Percentiles rank a stretch among this genome's conserved stretches.
These are phyloP conservation scores for Eumeta japonica DNA, from an alignment of 1,140 invertebrate species.

Conservation along the genomic window DNA sequence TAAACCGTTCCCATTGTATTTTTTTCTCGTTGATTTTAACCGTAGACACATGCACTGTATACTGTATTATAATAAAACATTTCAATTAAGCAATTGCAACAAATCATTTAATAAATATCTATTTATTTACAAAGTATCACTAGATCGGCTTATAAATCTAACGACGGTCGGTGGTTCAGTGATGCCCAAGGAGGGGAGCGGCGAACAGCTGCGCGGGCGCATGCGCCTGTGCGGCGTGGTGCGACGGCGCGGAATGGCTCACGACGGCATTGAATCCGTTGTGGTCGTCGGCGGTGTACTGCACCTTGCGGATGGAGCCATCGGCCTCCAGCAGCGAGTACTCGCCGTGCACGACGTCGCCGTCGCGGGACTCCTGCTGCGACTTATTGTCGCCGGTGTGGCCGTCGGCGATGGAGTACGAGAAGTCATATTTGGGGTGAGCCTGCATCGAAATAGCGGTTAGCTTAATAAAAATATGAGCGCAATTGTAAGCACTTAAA, in stretches of 20 bases:
- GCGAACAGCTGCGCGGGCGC: slow-evolving; percentile 15
- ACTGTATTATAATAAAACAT: too few species aligned
- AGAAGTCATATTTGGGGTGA: slow-evolving; percentile 54
- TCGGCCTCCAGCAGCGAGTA: slow-evolving; percentile 60
- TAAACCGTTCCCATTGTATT: too few species aligned
- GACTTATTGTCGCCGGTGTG: slow-evolving; percentile 55
- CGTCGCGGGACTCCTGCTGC: slow-evolving; percentile 55
- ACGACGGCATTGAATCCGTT: slow-evolving; percentile 61
- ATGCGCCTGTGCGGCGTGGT: slow-evolving; percentile 20
- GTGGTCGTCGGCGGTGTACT: slow-evolving; percentile 58
- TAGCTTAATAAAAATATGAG: too few species aligned
- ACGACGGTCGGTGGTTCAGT: too few species aligned
- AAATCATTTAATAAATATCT: too few species aligned
- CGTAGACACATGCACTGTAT: too few species aligned
- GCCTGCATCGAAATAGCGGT: too few species aligned
- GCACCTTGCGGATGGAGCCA: slow-evolving; percentile 57
- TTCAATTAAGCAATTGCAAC: too few species aligned
- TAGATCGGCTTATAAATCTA: too few species aligned
- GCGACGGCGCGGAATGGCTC: slow-evolving; percentile 54
- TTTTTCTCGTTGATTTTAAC: too few species aligned
- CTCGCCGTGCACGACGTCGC: slow-evolving; percentile 55
- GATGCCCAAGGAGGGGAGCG: slow-evolving; percentile 3
- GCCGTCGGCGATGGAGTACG: slow-evolving; percentile 54
- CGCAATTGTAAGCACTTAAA: too few species aligned
- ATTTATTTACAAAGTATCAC: too few species aligned